Conservation (phyloP, 2,797 vertebrate genomes). For the Pteropus rufus region DNA sequence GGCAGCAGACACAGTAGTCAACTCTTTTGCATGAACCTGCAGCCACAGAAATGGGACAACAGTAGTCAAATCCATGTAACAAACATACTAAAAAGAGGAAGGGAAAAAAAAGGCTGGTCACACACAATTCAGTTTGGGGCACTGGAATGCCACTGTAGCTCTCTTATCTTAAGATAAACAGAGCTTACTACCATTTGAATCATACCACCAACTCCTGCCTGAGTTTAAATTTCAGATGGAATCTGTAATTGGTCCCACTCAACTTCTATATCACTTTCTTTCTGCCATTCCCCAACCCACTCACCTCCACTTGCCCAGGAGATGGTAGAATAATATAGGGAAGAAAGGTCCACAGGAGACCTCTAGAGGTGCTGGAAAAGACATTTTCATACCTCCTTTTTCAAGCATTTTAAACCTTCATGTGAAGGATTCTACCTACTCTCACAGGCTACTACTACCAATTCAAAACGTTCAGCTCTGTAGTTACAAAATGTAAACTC, state of each 20-base stretch:
- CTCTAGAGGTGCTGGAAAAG: neutral
- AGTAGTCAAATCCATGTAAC: neutral
- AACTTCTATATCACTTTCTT: neutral
- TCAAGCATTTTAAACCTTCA: neutral
- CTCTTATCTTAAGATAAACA: neutral
- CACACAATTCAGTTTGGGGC: neutral
- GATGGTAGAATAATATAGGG: neutral
- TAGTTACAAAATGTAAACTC: slow-evolving; percentile 25
- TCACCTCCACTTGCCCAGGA: neutral
- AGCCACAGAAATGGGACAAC: neutral
- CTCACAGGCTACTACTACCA: neutral
- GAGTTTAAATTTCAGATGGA: neutral
- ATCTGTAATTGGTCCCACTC: neutral
- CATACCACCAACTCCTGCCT: neutral
- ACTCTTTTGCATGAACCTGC: neutral
- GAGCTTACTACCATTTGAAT: neutral
- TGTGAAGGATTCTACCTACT: neutral
- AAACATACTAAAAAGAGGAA: neutral
- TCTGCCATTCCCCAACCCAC: neutral
- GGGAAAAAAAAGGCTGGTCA: neutral
- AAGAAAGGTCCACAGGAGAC: neutral
- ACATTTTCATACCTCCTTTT: neutral
- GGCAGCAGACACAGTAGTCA: slow-evolving; percentile 8
- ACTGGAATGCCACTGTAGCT: neutral
- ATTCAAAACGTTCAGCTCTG: neutral